Conservation (phyloP, 2,797 vertebrate species). For the Crotalus adamanteus region DNA sequence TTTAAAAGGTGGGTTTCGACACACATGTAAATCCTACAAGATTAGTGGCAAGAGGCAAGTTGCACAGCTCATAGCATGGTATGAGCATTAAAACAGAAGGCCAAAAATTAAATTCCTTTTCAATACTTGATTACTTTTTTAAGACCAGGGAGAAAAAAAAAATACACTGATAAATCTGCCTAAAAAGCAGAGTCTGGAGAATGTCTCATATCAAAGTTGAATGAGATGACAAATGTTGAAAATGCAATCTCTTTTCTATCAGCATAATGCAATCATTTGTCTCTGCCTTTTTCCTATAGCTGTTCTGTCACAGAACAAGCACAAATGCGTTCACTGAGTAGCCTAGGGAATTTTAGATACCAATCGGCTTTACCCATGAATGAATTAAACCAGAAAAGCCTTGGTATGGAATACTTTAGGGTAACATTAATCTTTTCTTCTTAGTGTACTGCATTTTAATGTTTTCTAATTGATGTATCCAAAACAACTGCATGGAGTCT, state of each 20-base stretch:
- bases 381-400: slow-evolving; percentile 47
- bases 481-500: slow-evolving; percentile 32
- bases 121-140: neutral
- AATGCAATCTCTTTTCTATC: slow-evolving; percentile 40
- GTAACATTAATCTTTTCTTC: slow-evolving; percentile 53
- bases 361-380: slow-evolving; percentile 34
- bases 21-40: neutral
- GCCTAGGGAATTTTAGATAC: slow-evolving; percentile 43
- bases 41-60: neutral
- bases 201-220: slow-evolving; percentile 35
- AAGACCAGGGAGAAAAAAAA: slow-evolving; percentile 8
- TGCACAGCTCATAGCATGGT: neutral
- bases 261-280: slow-evolving; percentile 52
- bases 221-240: slow-evolving; percentile 34
- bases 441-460: slow-evolving; percentile 61
- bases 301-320: slow-evolving; percentile 50
- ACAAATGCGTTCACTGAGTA: slow-evolving; percentile 50
- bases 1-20: neutral
- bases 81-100: neutral
- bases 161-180: neutral
- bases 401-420: slow-evolving; percentile 43
- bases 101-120: neutral
- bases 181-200: slow-evolving; percentile 40
- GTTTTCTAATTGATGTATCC: slow-evolving; percentile 56
- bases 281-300: slow-evolving; percentile 32